Conservation (phyloP, 2,113 vertebrate genomes). For the Tiliqua scincoides region DNA sequence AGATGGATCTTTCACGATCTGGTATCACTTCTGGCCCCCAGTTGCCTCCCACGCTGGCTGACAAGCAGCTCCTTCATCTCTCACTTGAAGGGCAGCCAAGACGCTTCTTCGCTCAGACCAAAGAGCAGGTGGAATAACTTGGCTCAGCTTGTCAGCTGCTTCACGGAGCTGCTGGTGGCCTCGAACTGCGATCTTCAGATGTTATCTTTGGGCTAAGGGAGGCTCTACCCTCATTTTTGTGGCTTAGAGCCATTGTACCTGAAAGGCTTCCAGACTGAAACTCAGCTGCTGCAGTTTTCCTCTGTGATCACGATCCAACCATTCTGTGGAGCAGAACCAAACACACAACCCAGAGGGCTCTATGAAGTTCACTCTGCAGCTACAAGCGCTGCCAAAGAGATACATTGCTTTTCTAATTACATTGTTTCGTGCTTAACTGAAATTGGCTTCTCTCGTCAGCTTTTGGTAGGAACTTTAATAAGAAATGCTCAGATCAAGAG, state of each 20-base stretch:
- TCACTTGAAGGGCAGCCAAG: too few species aligned
- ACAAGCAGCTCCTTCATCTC: too few species aligned
- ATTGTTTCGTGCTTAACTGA: background rate
- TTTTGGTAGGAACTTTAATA: background rate
- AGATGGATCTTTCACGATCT: too few species aligned
- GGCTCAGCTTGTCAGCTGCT: too few species aligned
- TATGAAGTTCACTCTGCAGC: background rate
- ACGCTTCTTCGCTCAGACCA: too few species aligned
- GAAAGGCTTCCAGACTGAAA: background rate
- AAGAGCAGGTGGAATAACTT: too few species aligned
- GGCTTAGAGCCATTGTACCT: background rate
- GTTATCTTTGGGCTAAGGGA: too few species aligned
- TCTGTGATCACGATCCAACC: background rate
- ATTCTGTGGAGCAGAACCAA: background rate
- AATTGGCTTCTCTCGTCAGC: background rate
- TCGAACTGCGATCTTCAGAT: too few species aligned
- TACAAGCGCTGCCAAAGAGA: background rate
- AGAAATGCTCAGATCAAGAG: background rate
- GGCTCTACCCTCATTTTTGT: too few species aligned
- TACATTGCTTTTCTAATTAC: background rate
- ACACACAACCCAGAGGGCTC: background rate
- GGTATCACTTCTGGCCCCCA: too few species aligned
- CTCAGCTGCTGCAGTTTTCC: background rate
- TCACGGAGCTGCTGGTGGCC: too few species aligned
- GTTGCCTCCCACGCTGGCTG: too few species aligned